These are phyloP conservation scores for Andricus grossulariae DNA, from an alignment of 1,140 invertebrate species.

Conservation along the genomic window DNA sequence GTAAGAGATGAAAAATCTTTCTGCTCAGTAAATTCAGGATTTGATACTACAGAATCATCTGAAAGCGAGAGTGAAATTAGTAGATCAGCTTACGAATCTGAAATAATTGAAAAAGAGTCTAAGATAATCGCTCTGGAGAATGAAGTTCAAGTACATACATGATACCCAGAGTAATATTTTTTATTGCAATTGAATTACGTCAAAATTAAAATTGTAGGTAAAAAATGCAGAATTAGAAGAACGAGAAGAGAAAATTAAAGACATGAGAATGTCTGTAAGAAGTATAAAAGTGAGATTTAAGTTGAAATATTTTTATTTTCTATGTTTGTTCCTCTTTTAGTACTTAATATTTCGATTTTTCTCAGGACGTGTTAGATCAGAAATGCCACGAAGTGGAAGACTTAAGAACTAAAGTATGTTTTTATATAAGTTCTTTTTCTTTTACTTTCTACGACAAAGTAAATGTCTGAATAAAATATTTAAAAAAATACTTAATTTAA, in stretches of 20 bases:
- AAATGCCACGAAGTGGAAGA: slow-evolving; percentile 42
- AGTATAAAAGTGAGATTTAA: slow-evolving; percentile 50
- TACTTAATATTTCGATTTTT: slow-evolving; percentile 33
- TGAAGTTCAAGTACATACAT: slow-evolving; percentile 51
- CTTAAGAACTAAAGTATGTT: slow-evolving; percentile 50
- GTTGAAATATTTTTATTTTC: background rate
- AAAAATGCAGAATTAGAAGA: slow-evolving; percentile 55
- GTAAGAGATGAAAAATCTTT: slow-evolving; percentile 3
- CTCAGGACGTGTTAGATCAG: slow-evolving; percentile 44
- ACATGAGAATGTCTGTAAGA: background rate
- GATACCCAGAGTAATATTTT: slow-evolving; percentile 1
- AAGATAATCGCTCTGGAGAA: slow-evolving; percentile 62
- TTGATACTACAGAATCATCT: background rate
- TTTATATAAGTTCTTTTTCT: background rate
- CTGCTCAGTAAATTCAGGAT: slow-evolving; percentile 16
- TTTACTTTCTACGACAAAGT: background rate
- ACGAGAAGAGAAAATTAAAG: slow-evolving; percentile 42
- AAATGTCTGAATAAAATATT: background rate
- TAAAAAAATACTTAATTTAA: background rate
- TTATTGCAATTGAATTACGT: background rate
- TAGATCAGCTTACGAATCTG: background rate
- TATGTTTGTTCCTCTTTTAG: background rate
- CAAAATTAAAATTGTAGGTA: slow-evolving; percentile 39
- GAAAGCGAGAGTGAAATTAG: slow-evolving; percentile 42
- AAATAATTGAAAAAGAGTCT: slow-evolving; percentile 58